Conservation (phyloP, 1,140 invertebrate genomes). For the Leptinotarsa lineolata region DNA sequence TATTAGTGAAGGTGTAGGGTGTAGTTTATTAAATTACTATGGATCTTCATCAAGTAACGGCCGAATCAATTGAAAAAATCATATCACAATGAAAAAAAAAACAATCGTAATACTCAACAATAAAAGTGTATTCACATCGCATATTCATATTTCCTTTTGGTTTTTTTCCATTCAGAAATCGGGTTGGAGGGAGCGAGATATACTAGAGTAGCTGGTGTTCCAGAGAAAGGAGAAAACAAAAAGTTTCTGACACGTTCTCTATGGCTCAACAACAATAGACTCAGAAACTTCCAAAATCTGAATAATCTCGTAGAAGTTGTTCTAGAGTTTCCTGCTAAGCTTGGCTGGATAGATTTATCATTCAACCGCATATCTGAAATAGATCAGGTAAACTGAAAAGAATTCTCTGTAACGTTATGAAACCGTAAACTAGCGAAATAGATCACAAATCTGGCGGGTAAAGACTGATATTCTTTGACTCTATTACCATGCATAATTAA, state of each 20-base stretch:
- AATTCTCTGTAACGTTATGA: background rate
- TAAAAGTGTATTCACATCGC: too few species aligned
- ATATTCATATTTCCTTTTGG: too few species aligned
- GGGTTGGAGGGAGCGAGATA: conserved; percentile 46
- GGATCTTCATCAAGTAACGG: too few species aligned
- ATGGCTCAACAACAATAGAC: conserved; percentile 62
- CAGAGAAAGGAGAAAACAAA: conserved; percentile 51
- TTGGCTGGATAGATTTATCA: conserved; percentile 62
- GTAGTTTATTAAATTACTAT: too few species aligned
- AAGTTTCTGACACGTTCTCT: conserved; percentile 58
- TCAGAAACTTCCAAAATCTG: conserved; percentile 54
- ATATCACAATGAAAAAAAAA: too few species aligned
- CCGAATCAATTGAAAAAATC: too few species aligned
- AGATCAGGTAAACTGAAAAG: conserved; percentile 48
- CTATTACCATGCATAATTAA: too few species aligned
- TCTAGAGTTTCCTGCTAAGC: conserved; percentile 54
- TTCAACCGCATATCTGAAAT: conserved; percentile 59
- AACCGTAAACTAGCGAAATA: too few species aligned
- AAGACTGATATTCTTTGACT: too few species aligned
- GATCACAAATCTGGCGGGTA: too few species aligned
- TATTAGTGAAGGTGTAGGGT: too few species aligned
- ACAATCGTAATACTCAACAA: too few species aligned
- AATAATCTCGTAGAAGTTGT: conserved; percentile 52
- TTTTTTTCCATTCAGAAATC: conserved; percentile 15
- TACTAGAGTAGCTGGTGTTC: conserved; percentile 54